phyloP scores from a whole-genome alignment of 1,140 invertebrate genomes.

The Oreohelix idahoensis region DNA sequence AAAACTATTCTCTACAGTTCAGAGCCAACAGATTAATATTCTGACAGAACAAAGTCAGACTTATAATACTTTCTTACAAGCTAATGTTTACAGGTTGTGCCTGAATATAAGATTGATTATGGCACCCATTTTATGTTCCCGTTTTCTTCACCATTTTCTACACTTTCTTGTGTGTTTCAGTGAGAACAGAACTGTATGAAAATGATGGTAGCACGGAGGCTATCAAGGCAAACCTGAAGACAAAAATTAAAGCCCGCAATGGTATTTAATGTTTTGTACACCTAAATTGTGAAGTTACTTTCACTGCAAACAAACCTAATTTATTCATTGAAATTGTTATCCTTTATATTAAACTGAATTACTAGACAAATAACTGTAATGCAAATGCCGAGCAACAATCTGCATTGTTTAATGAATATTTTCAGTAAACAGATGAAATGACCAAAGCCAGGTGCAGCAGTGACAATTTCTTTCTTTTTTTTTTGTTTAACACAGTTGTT shows the following conservation, averaged over 20 bases:
- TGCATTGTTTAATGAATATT: no score
- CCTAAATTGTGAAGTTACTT: no score
- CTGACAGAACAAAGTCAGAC: no score
- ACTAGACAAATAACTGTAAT: background rate
- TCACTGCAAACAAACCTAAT: background rate
- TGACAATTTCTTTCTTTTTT: no score
- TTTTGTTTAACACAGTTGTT: no score
- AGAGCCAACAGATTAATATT: no score
- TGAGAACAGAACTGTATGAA: background rate
- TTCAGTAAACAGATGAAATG: no score
- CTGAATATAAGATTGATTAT: background rate
- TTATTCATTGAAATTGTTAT: background rate
- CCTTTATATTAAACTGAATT: background rate
- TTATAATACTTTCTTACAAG: no score
- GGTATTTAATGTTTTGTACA: no score
- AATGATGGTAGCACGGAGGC: background rate
- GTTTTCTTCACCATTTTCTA: background rate
- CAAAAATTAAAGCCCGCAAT: constrained; percentile 25
- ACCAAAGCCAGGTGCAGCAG: no score
- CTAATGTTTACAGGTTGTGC: background rate
- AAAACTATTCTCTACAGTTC: no score
- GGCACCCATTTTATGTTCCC: background rate
- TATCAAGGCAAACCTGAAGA: constrained; percentile 31
- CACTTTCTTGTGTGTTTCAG: background rate
- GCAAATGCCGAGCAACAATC: no score